Evolutionary conservation across 2,797 vertebrate species (phyloP), one percentile per base, ranked within the genome.

Genomic region (Malurus splendens): DNA sequence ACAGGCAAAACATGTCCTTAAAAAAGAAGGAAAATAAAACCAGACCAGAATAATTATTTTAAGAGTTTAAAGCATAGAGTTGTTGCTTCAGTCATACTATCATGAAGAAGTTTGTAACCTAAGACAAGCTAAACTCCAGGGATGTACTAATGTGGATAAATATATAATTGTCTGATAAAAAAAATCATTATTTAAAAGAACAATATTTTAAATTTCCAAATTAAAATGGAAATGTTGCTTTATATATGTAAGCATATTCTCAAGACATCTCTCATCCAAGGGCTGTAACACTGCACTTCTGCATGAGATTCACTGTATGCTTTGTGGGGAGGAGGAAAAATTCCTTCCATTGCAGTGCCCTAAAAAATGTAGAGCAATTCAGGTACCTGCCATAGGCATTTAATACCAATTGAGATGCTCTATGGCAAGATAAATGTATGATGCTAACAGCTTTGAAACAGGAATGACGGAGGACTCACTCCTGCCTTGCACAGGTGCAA

Each of bases 321-420:
- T 52, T 2, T 0, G 0, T 30, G 18, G 22, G 39, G 44, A 51
- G 6, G 22, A 60, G 12, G 18, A 56, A 47, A 28, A 50, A 19
- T 48, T 51, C 39, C 9, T 87, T 87, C 22, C 62, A 7, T 7
- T 28, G 14, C 22, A 9, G 3, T 33, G 14, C 22, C n/a, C 33
- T 64, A 60, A 87, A 72, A 77, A 50, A 0, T 54, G 36, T 80
- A 48, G 23, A 52, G 15, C 36, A 41, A 48, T 52, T 20, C 12
- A 19, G 7, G 12, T 60, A 70, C 9, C 39, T 47, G 50, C 20
- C 13, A 23, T 1, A 36, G 18, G 3, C 12, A 59, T 76, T 80
- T 41, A 80, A 45, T 54, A 45, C 7, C 30, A 30, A 1, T 3
- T 55, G 45, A 88, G 36, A 27, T 55, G 22, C 8, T 42, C 14